Evolutionary conservation across 2,113 vertebrate genomes (phyloP), one percentile per base, ranked within the genome.

Genomic region (Tricholaema leucomelas): DNA sequence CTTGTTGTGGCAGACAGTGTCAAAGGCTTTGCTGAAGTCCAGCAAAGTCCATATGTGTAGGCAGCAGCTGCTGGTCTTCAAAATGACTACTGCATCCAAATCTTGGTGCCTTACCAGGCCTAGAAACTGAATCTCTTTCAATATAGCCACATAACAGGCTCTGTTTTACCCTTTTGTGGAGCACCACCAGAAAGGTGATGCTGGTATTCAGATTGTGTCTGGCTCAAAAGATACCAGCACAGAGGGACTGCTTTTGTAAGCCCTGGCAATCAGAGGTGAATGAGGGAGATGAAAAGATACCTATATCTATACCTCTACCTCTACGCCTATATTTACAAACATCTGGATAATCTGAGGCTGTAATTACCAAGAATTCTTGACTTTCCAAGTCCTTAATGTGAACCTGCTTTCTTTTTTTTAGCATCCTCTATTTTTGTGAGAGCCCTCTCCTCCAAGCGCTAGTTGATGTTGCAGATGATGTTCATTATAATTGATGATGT

Each of bases 61-160:
- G 9, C 35, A 71, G 30, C 1, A 2, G 11, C 6, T 56, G 12
- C 4, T 71, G 10, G 20, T 61, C 40, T 69, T 40, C 1, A 0
- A 72, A 90, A 58, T 6, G 7, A 38, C 24, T 4, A 1, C 28
- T 65, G 52, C 15, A 55, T 66, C 42, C 13, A n/a, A 64, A 35
- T 30, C 7, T 33, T 84, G 4, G 28, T 42, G 30, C 40, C 38
- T 75, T 72, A 31, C 3, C 4, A 42, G 19, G 52, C 28, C 52
- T 35, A 56, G 55, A 69, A 40, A 36, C 27, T 54, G 61, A 65
- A 74, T 11, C 8, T 70, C 15, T 42, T 35, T 52, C 70, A 35
- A 10, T 33, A 42, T 0, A 55, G 17, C 6, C 48, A 61, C 18
- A 72, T 61, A 78, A 40, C 0, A 2, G 38, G 27, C 40, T 54